phyloP scores from a whole-genome alignment of 2,113 vertebrate species.

The Apteryx mantelli region DNA sequence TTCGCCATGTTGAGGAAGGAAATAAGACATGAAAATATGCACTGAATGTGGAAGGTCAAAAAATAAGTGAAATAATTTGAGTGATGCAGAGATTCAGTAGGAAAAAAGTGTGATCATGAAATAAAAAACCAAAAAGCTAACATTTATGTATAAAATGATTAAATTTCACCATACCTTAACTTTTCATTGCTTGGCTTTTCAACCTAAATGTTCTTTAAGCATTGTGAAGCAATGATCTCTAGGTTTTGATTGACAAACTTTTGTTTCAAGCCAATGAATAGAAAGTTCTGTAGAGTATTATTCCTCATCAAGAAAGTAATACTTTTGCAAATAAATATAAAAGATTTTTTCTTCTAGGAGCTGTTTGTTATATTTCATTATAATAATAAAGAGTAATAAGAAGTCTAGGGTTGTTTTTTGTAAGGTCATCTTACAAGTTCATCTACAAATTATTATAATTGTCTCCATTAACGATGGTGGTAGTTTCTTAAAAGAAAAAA shows the following conservation, averaged over 20 bases:
- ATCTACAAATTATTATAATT: background rate
- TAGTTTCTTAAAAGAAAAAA: background rate
- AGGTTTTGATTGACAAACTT: background rate
- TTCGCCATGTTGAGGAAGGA: background rate
- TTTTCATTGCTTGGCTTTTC: background rate
- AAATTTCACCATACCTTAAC: background rate
- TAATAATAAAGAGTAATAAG: slow-evolving; percentile 8
- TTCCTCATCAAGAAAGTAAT: background rate
- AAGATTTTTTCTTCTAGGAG: background rate
- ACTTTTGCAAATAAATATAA: slow-evolving; percentile 50
- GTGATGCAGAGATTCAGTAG: background rate
- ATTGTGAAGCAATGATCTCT: background rate
- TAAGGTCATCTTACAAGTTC: background rate
- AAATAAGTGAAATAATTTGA: background rate
- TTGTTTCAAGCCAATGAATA: background rate
- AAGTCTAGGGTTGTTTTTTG: background rate
- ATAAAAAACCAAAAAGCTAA: background rate
- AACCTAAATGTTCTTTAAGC: background rate
- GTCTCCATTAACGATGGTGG: background rate
- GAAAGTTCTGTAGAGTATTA: background rate
- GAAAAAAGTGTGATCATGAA: background rate
- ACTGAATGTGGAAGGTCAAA: background rate
- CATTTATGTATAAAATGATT: background rate
- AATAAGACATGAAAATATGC: background rate
- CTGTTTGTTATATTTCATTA: slow-evolving; percentile 34